phyloP scores from a whole-genome alignment of 2,113 vertebrate genomes.

The Myotis davidii region DNA sequence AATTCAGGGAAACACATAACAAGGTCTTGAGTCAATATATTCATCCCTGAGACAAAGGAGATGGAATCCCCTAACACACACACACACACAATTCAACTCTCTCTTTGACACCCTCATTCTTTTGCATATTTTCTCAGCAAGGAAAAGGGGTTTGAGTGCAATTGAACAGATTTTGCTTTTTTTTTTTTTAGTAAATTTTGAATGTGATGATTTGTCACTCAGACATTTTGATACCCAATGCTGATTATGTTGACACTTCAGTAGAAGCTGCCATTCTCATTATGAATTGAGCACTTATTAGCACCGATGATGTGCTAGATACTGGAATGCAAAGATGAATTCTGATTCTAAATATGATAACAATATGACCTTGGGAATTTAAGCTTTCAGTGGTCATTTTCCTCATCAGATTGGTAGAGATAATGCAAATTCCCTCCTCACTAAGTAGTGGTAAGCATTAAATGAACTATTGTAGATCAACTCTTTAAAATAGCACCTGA shows the following conservation, averaged over 20 bases:
- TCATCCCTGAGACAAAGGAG: not conserved
- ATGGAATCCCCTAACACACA: not conserved
- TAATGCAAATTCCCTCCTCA: not conserved
- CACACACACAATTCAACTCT: not conserved
- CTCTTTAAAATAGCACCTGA: not conserved
- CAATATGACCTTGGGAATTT: not conserved
- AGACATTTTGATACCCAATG: not conserved
- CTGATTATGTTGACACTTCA: not conserved
- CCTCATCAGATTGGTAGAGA: not conserved
- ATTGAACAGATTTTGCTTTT: not conserved
- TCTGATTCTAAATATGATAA: not conserved
- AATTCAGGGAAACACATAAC: not conserved
- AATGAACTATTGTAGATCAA: not conserved
- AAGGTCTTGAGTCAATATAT: not conserved
- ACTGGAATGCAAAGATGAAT: not conserved
- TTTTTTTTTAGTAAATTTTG: not conserved
- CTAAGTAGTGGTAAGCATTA: not conserved
- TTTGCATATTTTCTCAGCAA: not conserved
- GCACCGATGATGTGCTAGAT: not conserved
- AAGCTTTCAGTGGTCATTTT: not conserved
- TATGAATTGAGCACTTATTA: not conserved
- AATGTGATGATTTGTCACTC: not conserved
- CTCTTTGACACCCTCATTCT: not conserved
- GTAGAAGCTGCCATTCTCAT: not conserved
- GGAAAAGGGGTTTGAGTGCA: not conserved